These are phyloP conservation scores for Bradypus variegatus DNA, from an alignment of 2,797 vertebrate species.

Conservation along the genomic window DNA sequence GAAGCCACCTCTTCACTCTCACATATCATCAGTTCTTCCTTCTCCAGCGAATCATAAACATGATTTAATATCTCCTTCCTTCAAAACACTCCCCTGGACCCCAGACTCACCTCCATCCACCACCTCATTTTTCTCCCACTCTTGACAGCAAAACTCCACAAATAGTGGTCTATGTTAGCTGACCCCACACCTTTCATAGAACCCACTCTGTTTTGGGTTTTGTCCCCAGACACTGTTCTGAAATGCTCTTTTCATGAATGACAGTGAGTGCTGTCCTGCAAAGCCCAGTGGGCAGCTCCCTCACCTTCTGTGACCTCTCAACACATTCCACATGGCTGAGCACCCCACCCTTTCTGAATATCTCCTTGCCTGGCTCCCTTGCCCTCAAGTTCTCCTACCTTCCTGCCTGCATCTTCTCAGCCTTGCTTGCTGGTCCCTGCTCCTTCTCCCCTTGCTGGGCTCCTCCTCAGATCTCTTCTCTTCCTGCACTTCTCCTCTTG, in stretches of 20 bases:
- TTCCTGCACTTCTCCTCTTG: too few species aligned
- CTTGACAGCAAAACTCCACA: neutral
- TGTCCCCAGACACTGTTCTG: neutral
- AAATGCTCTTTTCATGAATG: neutral
- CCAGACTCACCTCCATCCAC: neutral
- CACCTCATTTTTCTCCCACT: neutral
- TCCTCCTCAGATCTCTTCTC: neutral
- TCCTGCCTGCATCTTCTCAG: neutral
- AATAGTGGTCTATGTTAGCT: neutral
- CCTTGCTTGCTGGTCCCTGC: neutral
- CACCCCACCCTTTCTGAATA: too few species aligned
- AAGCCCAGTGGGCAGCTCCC: too few species aligned
- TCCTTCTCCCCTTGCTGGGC: neutral
- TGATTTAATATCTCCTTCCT: neutral
- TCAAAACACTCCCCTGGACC: neutral
- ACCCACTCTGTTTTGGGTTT: neutral
- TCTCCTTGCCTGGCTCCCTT: neutral
- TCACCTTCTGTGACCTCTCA: neutral
- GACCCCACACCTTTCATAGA: neutral
- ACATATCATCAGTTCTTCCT: too few species aligned
- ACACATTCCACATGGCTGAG: accelerated
- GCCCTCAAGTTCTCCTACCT: too few species aligned
- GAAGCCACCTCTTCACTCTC: neutral
- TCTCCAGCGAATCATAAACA: neutral
- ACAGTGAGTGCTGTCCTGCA: neutral